A percentile compares a stretch with the other conserved stretches of the same genome.
phyloP scores from a whole-genome alignment of 2,113 vertebrate species.

The Pongo pygmaeus region DNA sequence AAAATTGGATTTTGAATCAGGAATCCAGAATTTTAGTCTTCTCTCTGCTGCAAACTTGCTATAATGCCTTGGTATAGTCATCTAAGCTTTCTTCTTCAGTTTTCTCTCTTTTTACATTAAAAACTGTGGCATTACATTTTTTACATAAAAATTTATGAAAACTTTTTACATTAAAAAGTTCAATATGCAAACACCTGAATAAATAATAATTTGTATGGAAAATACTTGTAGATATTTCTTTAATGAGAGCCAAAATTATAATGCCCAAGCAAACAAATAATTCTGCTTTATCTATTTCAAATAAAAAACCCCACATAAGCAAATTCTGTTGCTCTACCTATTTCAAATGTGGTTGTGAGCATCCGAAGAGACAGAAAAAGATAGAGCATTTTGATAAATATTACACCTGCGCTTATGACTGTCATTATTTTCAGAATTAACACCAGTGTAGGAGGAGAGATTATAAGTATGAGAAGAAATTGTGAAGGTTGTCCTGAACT shows the following conservation, averaged over 20 bases:
- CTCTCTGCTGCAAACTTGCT: background rate
- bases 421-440: background rate
- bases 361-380: background rate
- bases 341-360: background rate
- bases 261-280: background rate
- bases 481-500: background rate
- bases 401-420: background rate
- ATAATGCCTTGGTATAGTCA: background rate
- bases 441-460: background rate
- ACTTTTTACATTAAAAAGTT: background rate
- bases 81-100: background rate
- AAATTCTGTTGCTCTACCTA: background rate
- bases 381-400: background rate
- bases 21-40: background rate
- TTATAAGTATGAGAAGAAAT: background rate
- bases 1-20: background rate
- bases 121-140: too few species aligned
- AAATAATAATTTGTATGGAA: too few species aligned
- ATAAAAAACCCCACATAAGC: background rate
- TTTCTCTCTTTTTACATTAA: background rate
- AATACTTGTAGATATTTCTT: too few species aligned
- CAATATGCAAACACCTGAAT: too few species aligned
- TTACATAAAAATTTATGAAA: too few species aligned
- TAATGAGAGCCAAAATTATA: background rate
- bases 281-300: too few species aligned